Percentiles rank a stretch among this genome's conserved stretches.
Evolutionary conservation across 1,140 invertebrate species (phyloP).

Genomic region (roundworm (Caenorhabditis elegans)): WBcel235 BX284605.5:9530001-9530500

Average conservation of each 20-base stretch:
- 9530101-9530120: background rate
- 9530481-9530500: constrained; percentile 47
- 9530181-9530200: background rate
- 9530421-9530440: constrained; percentile 50
- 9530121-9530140: constrained; percentile 14
- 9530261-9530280: constrained; percentile 20
- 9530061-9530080: background rate
- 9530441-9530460: constrained; percentile 43
- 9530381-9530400: constrained; percentile 37
- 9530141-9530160: too few species aligned
- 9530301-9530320: background rate
- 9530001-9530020: too few species aligned
- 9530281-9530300: background rate
- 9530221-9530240: background rate
- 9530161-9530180: too few species aligned
- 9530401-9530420: constrained; percentile 48
- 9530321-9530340: background rate
- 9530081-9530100: constrained; percentile 17
- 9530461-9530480: constrained; percentile 39
- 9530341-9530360: background rate
- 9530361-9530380: constrained; percentile 10
- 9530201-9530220: background rate
- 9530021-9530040: too few species aligned
- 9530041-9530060: background rate
- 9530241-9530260: background rate